Conservation (phyloP, 2,797 vertebrate genomes). For the Dermochelys coriacea region DNA sequence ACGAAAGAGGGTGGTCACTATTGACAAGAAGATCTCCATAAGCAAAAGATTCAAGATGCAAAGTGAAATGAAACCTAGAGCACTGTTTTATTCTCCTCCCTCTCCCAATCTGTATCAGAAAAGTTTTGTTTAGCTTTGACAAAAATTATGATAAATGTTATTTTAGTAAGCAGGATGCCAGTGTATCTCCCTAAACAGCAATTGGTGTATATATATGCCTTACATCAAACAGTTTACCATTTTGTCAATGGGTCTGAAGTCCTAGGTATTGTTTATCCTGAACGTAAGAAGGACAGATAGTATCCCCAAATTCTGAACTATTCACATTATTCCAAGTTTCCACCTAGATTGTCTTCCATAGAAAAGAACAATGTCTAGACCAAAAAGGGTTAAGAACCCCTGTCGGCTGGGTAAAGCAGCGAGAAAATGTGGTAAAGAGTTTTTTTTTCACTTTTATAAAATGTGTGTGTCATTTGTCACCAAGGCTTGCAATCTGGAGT, state of each 20-base stretch:
- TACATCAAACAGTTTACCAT: not conserved
- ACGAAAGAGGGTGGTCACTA: not conserved
- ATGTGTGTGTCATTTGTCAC: constrained; percentile 59
- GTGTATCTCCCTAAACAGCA: not conserved
- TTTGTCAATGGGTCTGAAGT: not conserved
- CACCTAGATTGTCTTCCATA: not conserved
- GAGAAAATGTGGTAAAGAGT: not conserved
- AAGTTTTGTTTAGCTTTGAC: not conserved
- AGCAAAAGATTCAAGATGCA: not conserved
- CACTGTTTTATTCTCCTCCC: not conserved
- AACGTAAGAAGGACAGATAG: not conserved
- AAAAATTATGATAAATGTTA: not conserved
- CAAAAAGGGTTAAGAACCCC: not conserved
- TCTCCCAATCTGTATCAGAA: not conserved
- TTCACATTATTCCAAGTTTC: not conserved
- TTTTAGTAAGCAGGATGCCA: not conserved
- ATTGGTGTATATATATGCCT: not conserved
- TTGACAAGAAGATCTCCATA: not conserved
- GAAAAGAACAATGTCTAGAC: not conserved
- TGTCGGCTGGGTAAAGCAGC: not conserved
- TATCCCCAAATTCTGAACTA: not conserved
- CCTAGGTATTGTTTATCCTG: not conserved
- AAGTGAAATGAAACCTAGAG: not conserved
- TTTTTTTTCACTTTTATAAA: constrained; percentile 31
- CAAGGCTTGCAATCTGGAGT: constrained; percentile 43